Percentiles rank a stretch among this genome's conserved stretches.
Conservation (phyloP, 2,797 vertebrate genomes). For the Oophaga sylvatica region DNA sequence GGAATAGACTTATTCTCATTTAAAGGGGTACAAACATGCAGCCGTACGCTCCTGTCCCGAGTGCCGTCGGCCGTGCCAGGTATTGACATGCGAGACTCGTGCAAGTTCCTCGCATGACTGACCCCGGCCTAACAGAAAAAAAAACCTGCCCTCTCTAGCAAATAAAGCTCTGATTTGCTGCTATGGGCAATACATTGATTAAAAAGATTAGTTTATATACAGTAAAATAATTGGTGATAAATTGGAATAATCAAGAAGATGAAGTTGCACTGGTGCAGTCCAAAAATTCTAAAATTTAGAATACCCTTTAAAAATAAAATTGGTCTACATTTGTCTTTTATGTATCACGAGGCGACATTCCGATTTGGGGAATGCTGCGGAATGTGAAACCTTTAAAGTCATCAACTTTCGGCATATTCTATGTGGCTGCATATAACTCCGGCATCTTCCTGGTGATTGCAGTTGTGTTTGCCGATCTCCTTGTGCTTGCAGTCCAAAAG, state of each 20-base stretch:
- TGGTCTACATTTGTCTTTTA: background rate
- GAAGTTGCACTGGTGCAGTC: background rate
- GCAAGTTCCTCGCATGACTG: no score
- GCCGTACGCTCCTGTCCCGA: no score
- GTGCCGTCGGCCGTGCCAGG: no score
- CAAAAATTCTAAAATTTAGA: background rate
- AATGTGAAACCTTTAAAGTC: background rate
- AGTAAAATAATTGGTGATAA: background rate
- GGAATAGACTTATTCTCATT: background rate
- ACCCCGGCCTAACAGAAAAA: no score
- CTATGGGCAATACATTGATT: background rate
- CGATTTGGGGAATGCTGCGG: background rate
- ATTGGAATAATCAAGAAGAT: background rate
- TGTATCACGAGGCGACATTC: background rate
- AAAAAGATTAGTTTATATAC: background rate
- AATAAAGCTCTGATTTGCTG: no score
- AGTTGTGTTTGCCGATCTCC: slow-evolving; percentile 82
- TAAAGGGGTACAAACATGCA: background rate
- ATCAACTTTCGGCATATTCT: slow-evolving; percentile 55
- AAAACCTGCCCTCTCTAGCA: no score
- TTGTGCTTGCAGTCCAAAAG: slow-evolving; percentile 85
- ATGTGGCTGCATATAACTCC: slow-evolving; percentile 83
- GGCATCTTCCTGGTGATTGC: slow-evolving; percentile 87
- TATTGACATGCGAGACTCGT: no score
- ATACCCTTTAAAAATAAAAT: background rate